Conservation (phyloP, 2,113 vertebrate species). For the Halcyon senegalensis region DNA sequence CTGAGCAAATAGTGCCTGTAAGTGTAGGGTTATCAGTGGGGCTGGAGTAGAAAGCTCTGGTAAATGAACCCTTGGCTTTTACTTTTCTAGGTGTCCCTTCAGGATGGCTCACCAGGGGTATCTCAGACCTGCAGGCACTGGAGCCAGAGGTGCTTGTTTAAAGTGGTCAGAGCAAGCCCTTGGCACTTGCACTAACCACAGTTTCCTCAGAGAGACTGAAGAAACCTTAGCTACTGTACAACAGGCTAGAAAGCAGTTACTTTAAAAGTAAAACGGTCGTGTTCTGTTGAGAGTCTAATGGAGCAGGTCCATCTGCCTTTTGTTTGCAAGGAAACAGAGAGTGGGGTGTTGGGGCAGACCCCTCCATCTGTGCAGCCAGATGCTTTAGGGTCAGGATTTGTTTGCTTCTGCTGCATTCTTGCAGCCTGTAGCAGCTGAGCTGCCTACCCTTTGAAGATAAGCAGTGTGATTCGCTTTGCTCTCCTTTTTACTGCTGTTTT, state of each 20-base stretch:
- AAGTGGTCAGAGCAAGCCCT: background rate
- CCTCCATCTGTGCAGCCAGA: fast-evolving
- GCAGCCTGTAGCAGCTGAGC: background rate
- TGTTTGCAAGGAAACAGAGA: background rate
- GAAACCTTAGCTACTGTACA: background rate
- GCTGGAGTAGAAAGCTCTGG: background rate
- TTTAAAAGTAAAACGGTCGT: fast-evolving
- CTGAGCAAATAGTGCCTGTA: background rate
- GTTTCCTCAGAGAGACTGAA: background rate
- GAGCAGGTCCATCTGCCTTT: background rate
- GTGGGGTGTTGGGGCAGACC: background rate
- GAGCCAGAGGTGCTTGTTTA: background rate
- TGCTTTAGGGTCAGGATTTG: background rate
- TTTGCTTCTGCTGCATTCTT: background rate
- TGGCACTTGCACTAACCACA: background rate
- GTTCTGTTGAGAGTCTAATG: background rate
- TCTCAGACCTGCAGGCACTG: fast-evolving
- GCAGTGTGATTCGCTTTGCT: background rate
- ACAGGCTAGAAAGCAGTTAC: background rate
- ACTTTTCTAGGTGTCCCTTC: background rate
- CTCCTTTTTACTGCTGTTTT: background rate
- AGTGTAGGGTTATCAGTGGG: background rate
- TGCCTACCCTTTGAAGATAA: background rate
- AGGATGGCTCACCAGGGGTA: background rate
- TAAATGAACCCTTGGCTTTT: background rate